Evolutionary conservation across 2,113 vertebrate genomes (phyloP).

Genomic region (Geococcyx californianus): DNA sequence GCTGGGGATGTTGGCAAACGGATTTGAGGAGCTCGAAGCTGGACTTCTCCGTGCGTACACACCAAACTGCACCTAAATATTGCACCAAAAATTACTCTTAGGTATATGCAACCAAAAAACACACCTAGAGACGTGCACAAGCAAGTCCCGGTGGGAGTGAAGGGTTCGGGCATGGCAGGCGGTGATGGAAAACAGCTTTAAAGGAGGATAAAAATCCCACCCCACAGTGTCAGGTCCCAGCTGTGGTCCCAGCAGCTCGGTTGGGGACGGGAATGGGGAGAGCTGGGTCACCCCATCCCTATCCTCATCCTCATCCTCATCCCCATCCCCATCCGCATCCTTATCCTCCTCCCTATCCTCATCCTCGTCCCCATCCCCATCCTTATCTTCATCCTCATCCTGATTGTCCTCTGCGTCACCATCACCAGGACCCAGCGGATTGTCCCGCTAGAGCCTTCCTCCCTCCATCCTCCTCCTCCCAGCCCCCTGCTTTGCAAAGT

Average conservation of each 20-base stretch:
- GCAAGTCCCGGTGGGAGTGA: not conserved
- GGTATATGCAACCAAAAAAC: not conserved
- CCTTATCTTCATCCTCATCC: too few species aligned
- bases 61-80: not conserved
- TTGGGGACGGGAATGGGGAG: fast-evolving
- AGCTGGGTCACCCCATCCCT: not conserved
- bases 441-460: not conserved
- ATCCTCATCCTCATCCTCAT: too few species aligned
- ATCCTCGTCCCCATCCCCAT: too few species aligned
- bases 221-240: not conserved
- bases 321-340: too few species aligned
- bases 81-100: not conserved
- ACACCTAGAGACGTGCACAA: not conserved
- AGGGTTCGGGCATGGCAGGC: not conserved
- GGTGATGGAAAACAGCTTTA: not conserved
- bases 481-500: not conserved
- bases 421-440: not conserved
- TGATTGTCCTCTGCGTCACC: not conserved
- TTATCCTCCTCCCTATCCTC: too few species aligned
- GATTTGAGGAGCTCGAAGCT: not conserved
- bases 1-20: fast-evolving
- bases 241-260: not conserved
- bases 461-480: not conserved
- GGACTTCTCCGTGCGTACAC: fast-evolving
- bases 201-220: not conserved